These are phyloP conservation scores for Microcebus griseorufus DNA, from an alignment of 2,113 vertebrate species.

Conservation along the genomic window DNA sequence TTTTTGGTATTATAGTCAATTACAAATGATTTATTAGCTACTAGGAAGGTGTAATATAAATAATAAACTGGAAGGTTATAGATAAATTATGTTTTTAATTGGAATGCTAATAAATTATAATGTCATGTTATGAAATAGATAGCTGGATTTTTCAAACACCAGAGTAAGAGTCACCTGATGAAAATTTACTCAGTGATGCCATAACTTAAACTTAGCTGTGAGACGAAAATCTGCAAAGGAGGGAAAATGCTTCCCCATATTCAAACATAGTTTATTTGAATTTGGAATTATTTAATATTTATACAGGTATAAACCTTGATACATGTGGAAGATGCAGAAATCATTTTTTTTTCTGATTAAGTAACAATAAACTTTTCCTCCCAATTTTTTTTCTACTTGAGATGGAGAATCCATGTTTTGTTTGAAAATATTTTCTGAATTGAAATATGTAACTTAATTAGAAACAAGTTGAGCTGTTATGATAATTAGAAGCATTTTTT, in stretches of 20 bases:
- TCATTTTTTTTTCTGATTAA: background rate
- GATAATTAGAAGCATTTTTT: background rate
- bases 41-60: slow-evolving; percentile 68
- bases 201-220: slow-evolving; percentile 67
- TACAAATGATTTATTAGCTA: slow-evolving; percentile 75
- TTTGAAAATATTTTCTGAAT: background rate
- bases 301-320: background rate
- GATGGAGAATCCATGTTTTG: background rate
- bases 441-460: background rate
- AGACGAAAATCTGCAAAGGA: slow-evolving; percentile 3
- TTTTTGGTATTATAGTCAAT: slow-evolving; percentile 77
- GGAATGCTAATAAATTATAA: slow-evolving; percentile 71
- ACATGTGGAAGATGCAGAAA: slow-evolving; percentile 45
- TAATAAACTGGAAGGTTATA: slow-evolving; percentile 68
- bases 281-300: slow-evolving; percentile 15
- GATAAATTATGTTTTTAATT: slow-evolving; percentile 76
- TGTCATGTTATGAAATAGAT: slow-evolving; percentile 63
- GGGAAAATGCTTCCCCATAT: background rate
- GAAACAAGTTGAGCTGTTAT: background rate
- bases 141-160: slow-evolving; percentile 59
- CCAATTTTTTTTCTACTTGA: background rate
- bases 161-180: slow-evolving; percentile 60
- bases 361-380: background rate
- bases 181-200: slow-evolving; percentile 42
- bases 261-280: slow-evolving; percentile 19